phyloP scores from a whole-genome alignment of 2,113 vertebrate species.

The Atlantisia rogersi region DNA sequence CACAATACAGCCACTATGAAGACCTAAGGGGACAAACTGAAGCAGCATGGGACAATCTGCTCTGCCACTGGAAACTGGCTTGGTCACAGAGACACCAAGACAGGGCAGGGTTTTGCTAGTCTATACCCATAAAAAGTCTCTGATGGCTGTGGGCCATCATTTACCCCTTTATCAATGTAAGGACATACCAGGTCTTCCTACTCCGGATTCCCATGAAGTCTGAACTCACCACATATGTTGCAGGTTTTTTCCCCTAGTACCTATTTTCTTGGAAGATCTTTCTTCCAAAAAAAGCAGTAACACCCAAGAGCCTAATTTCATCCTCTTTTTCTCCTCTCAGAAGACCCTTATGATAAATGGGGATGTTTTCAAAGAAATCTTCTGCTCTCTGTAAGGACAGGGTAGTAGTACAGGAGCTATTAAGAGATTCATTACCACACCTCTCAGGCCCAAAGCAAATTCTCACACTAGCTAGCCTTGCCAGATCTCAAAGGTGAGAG shows the following conservation, averaged over 20 bases:
- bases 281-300: not conserved
- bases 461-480: not conserved
- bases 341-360: not conserved
- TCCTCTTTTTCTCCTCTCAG: not conserved
- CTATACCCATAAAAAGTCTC: not conserved
- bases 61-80: not conserved
- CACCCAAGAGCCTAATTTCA: not conserved
- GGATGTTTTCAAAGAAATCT: not conserved
- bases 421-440: not conserved
- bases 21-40: not conserved
- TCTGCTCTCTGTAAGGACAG: not conserved
- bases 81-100: not conserved
- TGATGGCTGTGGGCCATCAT: not conserved
- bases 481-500: not conserved
- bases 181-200: not conserved
- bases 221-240: not conserved
- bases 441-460: not conserved
- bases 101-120: not conserved
- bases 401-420: not conserved
- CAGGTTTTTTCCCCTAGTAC: not conserved
- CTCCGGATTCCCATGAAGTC: not conserved
- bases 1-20: not conserved
- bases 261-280: not conserved
- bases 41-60: not conserved
- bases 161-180: not conserved